Conservation (phyloP, 2,888 invertebrate genomes). For the Hypena proboscidalis region DNA sequence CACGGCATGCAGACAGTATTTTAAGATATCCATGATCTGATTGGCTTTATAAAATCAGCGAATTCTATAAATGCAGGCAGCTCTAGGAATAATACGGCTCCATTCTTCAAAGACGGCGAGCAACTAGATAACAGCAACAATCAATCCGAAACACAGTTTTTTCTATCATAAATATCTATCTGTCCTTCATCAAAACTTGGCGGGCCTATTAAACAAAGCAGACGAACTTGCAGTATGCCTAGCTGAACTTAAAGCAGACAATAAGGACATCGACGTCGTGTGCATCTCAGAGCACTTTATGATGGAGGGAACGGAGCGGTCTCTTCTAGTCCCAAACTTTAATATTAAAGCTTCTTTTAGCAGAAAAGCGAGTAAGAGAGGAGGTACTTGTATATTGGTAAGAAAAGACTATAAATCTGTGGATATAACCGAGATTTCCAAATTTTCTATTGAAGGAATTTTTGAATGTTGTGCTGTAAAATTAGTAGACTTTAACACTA, state of each 20-base stretch:
- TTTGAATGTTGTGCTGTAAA: conserved; percentile 9
- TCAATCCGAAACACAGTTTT: no score
- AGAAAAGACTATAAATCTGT: neutral
- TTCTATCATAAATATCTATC: no score
- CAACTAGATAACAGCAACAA: no score
- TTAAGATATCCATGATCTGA: no score
- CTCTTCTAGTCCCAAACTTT: neutral
- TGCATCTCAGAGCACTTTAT: conserved; percentile 2
- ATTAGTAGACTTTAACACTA: neutral
- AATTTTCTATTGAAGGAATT: neutral
- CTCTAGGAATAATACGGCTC: no score
- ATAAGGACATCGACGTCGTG: neutral
- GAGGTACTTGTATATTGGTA: conserved; percentile 3
- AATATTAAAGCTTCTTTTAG: neutral
- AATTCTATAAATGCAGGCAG: no score
- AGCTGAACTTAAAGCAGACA: neutral
- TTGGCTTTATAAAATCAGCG: no score
- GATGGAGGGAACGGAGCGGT: neutral
- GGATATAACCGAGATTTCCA: neutral
- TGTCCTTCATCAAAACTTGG: conserved; percentile 2
- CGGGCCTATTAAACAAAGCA: neutral
- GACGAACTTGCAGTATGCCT: neutral
- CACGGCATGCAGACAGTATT: no score
- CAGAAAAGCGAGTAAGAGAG: neutral
- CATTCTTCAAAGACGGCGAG: no score